Conservation (phyloP, 2,888 invertebrate genomes). For the Parasteatoda lunata region DNA sequence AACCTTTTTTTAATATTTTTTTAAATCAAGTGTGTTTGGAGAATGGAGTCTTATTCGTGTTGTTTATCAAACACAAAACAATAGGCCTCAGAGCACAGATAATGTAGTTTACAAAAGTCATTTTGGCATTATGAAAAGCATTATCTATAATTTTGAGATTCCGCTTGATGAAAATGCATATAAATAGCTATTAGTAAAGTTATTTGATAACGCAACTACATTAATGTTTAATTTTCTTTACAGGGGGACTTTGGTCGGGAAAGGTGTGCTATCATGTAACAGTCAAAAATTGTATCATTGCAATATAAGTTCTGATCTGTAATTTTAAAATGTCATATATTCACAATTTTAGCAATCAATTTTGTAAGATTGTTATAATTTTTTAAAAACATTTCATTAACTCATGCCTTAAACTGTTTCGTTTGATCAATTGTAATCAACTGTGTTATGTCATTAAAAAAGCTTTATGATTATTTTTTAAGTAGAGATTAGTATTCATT, state of each 20-base stretch:
- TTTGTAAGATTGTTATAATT: neutral
- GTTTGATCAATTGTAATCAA: too few species aligned
- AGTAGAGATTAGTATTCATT: too few species aligned
- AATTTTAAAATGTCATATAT: neutral
- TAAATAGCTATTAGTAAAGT: neutral
- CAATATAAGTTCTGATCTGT: neutral
- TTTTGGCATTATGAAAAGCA: neutral
- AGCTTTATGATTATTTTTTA: too few species aligned
- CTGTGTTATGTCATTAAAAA: too few species aligned
- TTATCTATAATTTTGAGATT: neutral
- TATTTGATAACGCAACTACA: neutral
- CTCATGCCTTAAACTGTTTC: too few species aligned
- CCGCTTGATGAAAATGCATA: neutral
- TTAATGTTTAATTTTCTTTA: neutral
- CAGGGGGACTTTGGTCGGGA: constrained; percentile 57
- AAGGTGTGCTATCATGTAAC: constrained; percentile 58
- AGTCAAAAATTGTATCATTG: neutral
- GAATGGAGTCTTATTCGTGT: too few species aligned
- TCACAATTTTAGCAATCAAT: neutral
- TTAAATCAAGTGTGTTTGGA: too few species aligned
- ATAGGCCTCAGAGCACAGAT: too few species aligned
- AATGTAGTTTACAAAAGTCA: too few species aligned
- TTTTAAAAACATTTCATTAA: too few species aligned
- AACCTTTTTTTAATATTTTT: too few species aligned
- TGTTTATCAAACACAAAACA: too few species aligned